Percentiles rank a stretch among this genome's conserved stretches.
Evolutionary conservation across 2,888 invertebrate genomes (phyloP).

Genomic region (Ctena decussata): DNA sequence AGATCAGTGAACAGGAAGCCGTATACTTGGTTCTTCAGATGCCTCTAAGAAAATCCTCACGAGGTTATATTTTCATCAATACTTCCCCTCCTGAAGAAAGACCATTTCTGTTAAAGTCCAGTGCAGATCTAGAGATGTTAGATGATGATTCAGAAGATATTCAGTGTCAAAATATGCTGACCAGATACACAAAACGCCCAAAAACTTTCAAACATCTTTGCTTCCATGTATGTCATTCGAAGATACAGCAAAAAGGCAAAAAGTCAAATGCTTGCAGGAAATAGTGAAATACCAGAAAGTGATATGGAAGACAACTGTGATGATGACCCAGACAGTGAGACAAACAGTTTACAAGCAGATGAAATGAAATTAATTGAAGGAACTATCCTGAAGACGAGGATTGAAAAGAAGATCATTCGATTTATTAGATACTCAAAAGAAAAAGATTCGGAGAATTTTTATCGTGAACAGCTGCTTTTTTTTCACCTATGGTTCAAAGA

Average conservation of each 20-base stretch:
- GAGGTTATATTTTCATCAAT: background rate
- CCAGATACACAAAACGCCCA: background rate
- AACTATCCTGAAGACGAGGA: background rate
- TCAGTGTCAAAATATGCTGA: no score
- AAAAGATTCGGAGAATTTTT: no score
- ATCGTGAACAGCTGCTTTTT: no score
- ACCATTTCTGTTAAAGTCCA: background rate
- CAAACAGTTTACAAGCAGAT: background rate
- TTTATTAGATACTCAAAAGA: no score
- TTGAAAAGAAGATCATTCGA: background rate
- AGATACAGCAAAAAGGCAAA: background rate
- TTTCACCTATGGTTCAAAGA: no score
- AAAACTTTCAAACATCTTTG: no score
- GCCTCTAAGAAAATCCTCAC: constrained; percentile 21
- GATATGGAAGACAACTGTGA: background rate
- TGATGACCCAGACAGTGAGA: background rate
- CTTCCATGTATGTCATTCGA: background rate
- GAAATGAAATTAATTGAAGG: background rate
- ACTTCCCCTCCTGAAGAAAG: constrained; percentile 3
- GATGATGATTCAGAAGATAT: no score
- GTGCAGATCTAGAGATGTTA: background rate
- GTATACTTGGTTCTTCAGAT: background rate
- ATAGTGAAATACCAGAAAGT: background rate
- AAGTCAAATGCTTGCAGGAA: no score
- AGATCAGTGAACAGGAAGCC: no score